phyloP scores from a whole-genome alignment of 2,888 invertebrate species.

The Cheilosia scutellata region DNA sequence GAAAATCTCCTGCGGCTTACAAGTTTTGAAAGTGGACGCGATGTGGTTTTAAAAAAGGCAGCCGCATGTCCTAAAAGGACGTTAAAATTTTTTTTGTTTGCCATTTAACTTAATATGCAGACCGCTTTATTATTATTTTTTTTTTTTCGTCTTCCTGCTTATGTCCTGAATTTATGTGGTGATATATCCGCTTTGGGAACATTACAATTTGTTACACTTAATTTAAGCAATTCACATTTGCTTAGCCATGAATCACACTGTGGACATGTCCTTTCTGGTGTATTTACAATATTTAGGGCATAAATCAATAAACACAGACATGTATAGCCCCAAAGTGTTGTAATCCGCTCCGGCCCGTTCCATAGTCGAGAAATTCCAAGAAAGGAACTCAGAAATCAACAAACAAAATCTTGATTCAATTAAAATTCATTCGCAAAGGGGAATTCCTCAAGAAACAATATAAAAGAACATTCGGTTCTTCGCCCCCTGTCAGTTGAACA shows the following conservation, averaged over 20 bases:
- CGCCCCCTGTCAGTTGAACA: constrained; percentile 44
- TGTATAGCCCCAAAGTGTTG: neutral
- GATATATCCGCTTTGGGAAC: constrained; percentile 53
- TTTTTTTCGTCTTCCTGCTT: constrained; percentile 16
- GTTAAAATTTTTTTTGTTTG: constrained; percentile 37
- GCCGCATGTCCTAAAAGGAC: constrained; percentile 51
- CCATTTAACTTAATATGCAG: constrained; percentile 65
- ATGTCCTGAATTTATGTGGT: constrained; percentile 54
- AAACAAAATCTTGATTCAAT: constrained; percentile 63
- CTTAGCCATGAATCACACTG: constrained; percentile 48
- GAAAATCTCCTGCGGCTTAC: constrained; percentile 67
- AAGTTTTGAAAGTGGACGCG: constrained; percentile 52
- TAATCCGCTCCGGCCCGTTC: neutral
- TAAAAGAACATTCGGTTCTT: constrained; percentile 34
- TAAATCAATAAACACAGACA: constrained; percentile 57
- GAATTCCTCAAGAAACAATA: constrained; percentile 61
- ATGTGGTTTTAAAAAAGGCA: constrained; percentile 54
- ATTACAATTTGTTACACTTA: constrained; percentile 60
- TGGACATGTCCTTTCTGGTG: constrained; percentile 4
- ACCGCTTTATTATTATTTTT: constrained; percentile 54
- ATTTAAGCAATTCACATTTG: constrained; percentile 59
- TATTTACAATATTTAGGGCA: constrained; percentile 12
- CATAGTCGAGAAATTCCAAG: constrained; percentile 34
- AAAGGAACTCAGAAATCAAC: constrained; percentile 13
- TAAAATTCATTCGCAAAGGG: constrained; percentile 50